Base-by-base conservation (phyloP, 2,797 vertebrate species). In the Acanthurus leucopareius region DNA sequence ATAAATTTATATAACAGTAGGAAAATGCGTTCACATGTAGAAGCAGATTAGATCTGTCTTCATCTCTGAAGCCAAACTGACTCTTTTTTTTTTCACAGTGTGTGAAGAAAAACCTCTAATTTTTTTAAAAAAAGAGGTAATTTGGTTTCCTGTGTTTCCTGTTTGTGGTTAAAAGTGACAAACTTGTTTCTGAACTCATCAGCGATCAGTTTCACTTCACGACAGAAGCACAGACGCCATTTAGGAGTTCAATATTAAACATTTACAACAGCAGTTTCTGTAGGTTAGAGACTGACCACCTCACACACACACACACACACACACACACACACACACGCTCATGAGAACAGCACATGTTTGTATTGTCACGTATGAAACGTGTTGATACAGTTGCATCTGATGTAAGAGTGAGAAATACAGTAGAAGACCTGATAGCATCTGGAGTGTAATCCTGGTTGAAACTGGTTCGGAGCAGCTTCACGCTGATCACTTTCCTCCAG, bases 321-420 rank as follows among this genome's bases (percentile, higher is more conserved):
- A n/a, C n/a, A n/a, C n/a, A n/a, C n/a, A n/a, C n/a, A n/a, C n/a
- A 28, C 5, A 48, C 44, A 19, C 17, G 25, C 20, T 15, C n/a
- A 67, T 56, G 25, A 52, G 67, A 74, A 68, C 48, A 51, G 48
- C 60, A 32, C 48, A 62, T 57, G 58, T 17, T 38, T 59, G 17
- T 64, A 63, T 76, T 63, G 65, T 10, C 40, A 35, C 73, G 77
- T 75, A 45, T 73, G 75, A 77, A 80, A 53, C 51, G 69, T 72
- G 68, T 74, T 71, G 75, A 82, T 76, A 71, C 73, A 69, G 81
- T 83, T 77, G 53, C 59, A 73, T 88, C 84, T 91, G 86, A 88
- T 89, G 82, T 82, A 88, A 91, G 75, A 71, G 13, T 64, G 67
- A 86, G 90, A 86, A 91, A 89, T 84, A 40, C 40, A 40, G 40